These are phyloP conservation scores for Chaetodon trifasciatus DNA, from an alignment of 2,797 vertebrate genomes.

Conservation along the genomic window DNA sequence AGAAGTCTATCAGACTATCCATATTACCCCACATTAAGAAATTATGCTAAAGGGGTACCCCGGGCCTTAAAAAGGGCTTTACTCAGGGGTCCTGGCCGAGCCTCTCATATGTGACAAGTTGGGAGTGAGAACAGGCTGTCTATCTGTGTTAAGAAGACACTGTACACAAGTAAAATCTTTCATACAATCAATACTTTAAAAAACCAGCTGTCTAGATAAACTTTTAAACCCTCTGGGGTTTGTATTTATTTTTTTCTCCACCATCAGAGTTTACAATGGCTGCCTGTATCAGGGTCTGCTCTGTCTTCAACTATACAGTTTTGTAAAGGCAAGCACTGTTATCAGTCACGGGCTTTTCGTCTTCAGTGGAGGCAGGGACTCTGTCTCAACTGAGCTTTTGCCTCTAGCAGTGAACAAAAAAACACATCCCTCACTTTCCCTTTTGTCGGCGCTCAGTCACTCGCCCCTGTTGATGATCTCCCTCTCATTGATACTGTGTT, in stretches of 20 bases:
- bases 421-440: conserved; percentile 49
- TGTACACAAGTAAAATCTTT: conserved; percentile 27
- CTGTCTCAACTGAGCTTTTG: conserved; percentile 62
- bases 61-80: too few species aligned
- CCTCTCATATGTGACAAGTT: too few species aligned
- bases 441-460: conserved; percentile 36
- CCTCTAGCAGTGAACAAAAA: conserved; percentile 73
- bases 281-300: conserved; percentile 39
- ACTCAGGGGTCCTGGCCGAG: too few species aligned
- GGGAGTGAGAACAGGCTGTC: too few species aligned
- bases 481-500: conserved; percentile 43
- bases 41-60: too few species aligned
- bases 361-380: conserved; percentile 64
- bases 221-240: conserved; percentile 28
- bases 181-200: conserved; percentile 56
- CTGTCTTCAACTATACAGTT: conserved; percentile 48
- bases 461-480: conserved; percentile 53
- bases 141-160: too few species aligned
- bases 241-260: conserved; percentile 35
- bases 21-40: too few species aligned
- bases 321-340: conserved; percentile 70
- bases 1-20: too few species aligned
- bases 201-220: conserved; percentile 27
- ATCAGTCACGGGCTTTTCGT: conserved; percentile 67
- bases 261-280: conserved; percentile 53